phyloP scores from a whole-genome alignment of 2,113 vertebrate genomes.

The Trogon surrucura region DNA sequence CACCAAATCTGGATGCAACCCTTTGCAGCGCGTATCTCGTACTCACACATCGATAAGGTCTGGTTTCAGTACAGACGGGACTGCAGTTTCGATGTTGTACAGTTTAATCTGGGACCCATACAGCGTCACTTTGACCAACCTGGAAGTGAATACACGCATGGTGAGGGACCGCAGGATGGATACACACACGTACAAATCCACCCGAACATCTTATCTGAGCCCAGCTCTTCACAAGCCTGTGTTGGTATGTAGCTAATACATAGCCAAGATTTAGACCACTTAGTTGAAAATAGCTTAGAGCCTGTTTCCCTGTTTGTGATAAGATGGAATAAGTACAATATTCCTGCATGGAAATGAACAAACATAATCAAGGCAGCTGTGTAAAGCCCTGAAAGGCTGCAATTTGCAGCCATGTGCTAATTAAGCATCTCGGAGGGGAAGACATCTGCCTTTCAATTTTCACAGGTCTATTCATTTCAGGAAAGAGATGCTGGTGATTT shows the following conservation, averaged over 20 bases:
- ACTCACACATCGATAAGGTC: constrained; percentile 99
- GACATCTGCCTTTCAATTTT: neutral
- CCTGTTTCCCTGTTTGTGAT: neutral
- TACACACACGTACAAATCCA: neutral
- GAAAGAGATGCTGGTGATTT: neutral
- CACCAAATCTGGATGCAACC: accelerated
- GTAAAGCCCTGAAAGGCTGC: neutral
- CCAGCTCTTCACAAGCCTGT: neutral
- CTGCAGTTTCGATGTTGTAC: constrained; percentile 96
- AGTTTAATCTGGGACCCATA: constrained; percentile 95
- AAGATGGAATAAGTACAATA: neutral
- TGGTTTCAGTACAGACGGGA: constrained; percentile 95
- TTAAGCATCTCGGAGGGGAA: neutral
- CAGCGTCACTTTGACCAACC: constrained; percentile 93
- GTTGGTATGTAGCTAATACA: neutral
- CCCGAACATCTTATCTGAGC: neutral
- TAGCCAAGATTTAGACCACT: neutral
- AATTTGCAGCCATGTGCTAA: neutral
- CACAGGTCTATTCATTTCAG: neutral
- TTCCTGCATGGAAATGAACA: neutral
- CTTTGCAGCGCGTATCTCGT: neutral
- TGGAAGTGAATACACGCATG: constrained; percentile 37
- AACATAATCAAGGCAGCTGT: neutral
- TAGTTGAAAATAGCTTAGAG: neutral
- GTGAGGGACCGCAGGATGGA: neutral